These are phyloP conservation scores for Micromesistius poutassou DNA, from an alignment of 2,797 vertebrate species.

Conservation along the genomic window DNA sequence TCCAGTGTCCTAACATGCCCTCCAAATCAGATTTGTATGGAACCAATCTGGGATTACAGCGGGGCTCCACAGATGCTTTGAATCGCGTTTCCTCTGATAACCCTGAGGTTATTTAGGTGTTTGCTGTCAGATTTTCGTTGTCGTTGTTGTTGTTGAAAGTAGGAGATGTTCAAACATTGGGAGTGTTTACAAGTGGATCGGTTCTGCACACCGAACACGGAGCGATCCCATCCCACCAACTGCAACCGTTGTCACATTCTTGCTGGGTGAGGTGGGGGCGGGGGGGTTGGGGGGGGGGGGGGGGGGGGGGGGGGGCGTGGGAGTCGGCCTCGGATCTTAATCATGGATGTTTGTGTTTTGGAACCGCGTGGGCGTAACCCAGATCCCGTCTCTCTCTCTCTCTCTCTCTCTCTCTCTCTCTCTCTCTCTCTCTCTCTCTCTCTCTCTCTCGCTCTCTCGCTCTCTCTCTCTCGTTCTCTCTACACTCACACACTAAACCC, in stretches of 20 bases:
- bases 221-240: too few relatives aligned
- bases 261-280: not conserved
- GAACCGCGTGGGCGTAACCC: not conserved
- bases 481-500: too few relatives aligned
- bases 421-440: not conserved
- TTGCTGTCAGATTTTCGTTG: not conserved
- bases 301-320: not conserved
- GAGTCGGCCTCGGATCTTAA: not conserved
- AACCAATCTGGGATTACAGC: constrained; percentile 19
- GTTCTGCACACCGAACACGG: too few relatives aligned
- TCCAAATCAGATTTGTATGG: constrained; percentile 16
- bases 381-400: not conserved
- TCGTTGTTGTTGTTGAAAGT: too few relatives aligned
- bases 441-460: too few relatives aligned
- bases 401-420: too few relatives aligned
- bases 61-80: constrained; percentile 15
- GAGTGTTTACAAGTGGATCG: too few relatives aligned
- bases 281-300: not conserved
- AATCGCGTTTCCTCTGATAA: constrained; percentile 7
- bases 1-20: not conserved
- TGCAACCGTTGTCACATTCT: too few relatives aligned
- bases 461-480: too few relatives aligned
- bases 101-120: not conserved
- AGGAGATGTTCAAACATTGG: too few relatives aligned
- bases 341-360: not conserved